Evolutionary conservation across 2,888 invertebrate species (phyloP).

Genomic region (Tipula vernalis): DNA sequence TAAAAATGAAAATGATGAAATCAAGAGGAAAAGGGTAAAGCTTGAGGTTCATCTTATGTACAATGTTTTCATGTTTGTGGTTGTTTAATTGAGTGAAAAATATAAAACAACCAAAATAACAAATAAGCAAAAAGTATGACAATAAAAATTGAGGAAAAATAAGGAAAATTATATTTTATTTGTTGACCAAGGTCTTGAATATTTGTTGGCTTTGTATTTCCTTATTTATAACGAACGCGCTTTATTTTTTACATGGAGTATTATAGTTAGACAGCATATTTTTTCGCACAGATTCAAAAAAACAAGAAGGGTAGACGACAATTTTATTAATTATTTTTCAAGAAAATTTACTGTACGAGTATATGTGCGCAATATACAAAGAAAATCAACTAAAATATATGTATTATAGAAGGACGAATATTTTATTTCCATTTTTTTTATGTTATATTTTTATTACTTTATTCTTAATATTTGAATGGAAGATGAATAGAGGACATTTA

Average conservation of each 20-base stretch:
- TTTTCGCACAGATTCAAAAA: background rate
- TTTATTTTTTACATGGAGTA: background rate
- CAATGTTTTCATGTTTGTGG: background rate
- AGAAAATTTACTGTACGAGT: background rate
- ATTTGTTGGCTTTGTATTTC: background rate
- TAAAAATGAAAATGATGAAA: background rate
- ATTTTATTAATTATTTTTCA: background rate
- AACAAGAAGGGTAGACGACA: background rate
- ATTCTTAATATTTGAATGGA: background rate
- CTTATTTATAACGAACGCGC: background rate
- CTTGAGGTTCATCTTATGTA: background rate
- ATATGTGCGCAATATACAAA: background rate
- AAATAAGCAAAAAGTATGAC: background rate
- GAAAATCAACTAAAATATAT: background rate
- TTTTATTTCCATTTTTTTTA: slow-evolving; percentile 4
- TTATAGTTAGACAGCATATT: background rate
- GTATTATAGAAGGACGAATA: background rate
- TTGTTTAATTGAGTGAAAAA: background rate
- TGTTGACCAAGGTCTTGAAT: background rate
- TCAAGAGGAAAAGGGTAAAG: background rate
- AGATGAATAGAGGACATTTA: background rate
- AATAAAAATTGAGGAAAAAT: background rate
- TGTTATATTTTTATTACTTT: slow-evolving; percentile 7
- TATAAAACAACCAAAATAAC: background rate
- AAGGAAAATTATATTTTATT: background rate